These are phyloP conservation scores for Capitulum mitella DNA, from an alignment of 2,888 invertebrate species.

Conservation along the genomic window DNA sequence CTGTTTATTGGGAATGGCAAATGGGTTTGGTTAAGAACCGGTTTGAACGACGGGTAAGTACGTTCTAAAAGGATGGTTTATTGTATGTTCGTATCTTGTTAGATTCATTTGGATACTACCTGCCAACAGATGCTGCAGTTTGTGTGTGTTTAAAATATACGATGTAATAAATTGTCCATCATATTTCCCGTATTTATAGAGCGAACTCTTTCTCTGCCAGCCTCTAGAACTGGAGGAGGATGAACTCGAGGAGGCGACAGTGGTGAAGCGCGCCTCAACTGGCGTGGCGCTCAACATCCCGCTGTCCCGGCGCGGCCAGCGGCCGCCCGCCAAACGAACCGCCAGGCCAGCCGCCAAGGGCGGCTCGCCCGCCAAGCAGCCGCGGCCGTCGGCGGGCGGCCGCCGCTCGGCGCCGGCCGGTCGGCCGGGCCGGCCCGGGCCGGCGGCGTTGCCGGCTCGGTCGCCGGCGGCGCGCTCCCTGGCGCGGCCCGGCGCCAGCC, in stretches of 20 bases:
- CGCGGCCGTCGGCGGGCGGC: too few species aligned
- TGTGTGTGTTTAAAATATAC: too few species aligned
- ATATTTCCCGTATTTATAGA: neutral
- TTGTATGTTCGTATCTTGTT: neutral
- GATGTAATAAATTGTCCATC: too few species aligned
- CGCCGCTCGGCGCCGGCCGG: too few species aligned
- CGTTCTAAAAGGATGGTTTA: neutral
- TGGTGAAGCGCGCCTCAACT: constrained; percentile 3
- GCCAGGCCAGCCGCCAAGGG: too few species aligned
- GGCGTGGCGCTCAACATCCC: constrained; percentile 6
- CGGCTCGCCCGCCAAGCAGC: too few species aligned
- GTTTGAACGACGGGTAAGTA: neutral
- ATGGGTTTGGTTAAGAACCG: neutral
- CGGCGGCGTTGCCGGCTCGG: neutral
- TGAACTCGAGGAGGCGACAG: too few species aligned
- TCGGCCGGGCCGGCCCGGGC: neutral
- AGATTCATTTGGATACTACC: neutral
- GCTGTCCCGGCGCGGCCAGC: neutral
- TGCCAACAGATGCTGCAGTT: too few species aligned
- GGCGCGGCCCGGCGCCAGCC: neutral
- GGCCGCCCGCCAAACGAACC: neutral
- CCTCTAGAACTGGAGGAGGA: neutral
- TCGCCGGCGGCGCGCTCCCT: neutral
- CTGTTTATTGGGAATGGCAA: neutral
- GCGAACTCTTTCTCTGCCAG: neutral